Evolutionary conservation across 2,113 vertebrate species (phyloP), one percentile per base, ranked within the genome.

Genomic region (Oxygymnocypris stewartii): DNA sequence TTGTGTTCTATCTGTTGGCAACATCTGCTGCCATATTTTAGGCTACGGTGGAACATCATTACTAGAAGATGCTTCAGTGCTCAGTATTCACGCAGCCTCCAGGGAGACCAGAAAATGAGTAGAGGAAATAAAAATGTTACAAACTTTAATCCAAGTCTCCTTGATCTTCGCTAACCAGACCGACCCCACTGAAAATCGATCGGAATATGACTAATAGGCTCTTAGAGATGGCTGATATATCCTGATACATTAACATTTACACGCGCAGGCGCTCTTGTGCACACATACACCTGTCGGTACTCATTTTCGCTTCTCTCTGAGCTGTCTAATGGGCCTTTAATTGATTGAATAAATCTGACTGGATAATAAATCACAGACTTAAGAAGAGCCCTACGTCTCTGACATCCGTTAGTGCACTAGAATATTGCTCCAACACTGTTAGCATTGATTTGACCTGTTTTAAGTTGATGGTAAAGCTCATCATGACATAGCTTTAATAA

Each of bases 381-480:
- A 82, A 85, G 85, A 57, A 87, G 57, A 85, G 63, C 78, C 59
- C 40, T 75, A 67, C 20, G 37, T 63, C 78, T 87, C 86, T 78
- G 83, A 75, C 85, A 80, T 87, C 88, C 75, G 82, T 87, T 88
- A 79, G 82, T 80, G 69, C 87, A 87, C 87, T 87, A 83, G 77
- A 86, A 90, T 85, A 75, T 84, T 37, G 77, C 47, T 47, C 47
- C 28, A 77, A 90, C 85, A 84, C 11, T 76, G 82, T 90, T 90
- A 88, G 89, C 87, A 90, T 90, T 73, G 87, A 88, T 86, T 86
- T 54, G 75, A 59, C 87, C 83, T 35, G 79, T 57, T 59, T 82
- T 35, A 47, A 75, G 63, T 28, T 83, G 69, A 47, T 57, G 51
- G 54, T 73, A 86, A 83, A 81, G 82, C 87, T 85, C 79, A 87